Evolutionary conservation across 2,113 vertebrate genomes (phyloP), one percentile per base, ranked within the genome.

Genomic region (Poicephalus meyeri): DNA sequence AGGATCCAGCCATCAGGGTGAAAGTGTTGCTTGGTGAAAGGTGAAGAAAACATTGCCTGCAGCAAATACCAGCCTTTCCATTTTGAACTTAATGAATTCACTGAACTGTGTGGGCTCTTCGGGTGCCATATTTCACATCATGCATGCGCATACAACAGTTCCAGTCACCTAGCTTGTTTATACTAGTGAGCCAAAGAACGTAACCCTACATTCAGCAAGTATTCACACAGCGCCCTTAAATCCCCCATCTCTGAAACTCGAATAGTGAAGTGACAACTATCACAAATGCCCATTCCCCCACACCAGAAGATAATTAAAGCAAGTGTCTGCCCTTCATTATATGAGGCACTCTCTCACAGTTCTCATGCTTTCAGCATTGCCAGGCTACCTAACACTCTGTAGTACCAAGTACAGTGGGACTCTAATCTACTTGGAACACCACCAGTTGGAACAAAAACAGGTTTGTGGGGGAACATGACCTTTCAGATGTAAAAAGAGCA

Each of bases 231-330:
- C 7, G 21, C n/a, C 50, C 9, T 80, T 24, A 58, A 49, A 61
- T 26, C 11, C 8, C 9, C 16, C 4, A 1, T 12, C 42, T 23
- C 39, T 3, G 8, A 24, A 49, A 6, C 16, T n/a, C 60, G 21
- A 68, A 42, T 0, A 39, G 12, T 6, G 15, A 26, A 42, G 58
- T 2, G 13, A 33, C 44, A 42, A 20, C 44, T 35, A n/a, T 6
- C 42, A 49, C n/a, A 37, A 18, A 35, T 2, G 33, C 2, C 19
- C 60, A 33, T 6, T 55, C 2, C 18, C 3, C 7, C 4, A 1
- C 1, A 10, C 19, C 6, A 7, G 12, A 71, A 56, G 39, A 31
- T 24, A 44, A 68, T 12, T 11, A 37, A 58, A 72, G 41, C 31
- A 79, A 9, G 0, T 15, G 35, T 28, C 72, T 39, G 47, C 17